Base-by-base conservation (phyloP, 2,888 invertebrate species). In the Amiota mariae region DNA sequence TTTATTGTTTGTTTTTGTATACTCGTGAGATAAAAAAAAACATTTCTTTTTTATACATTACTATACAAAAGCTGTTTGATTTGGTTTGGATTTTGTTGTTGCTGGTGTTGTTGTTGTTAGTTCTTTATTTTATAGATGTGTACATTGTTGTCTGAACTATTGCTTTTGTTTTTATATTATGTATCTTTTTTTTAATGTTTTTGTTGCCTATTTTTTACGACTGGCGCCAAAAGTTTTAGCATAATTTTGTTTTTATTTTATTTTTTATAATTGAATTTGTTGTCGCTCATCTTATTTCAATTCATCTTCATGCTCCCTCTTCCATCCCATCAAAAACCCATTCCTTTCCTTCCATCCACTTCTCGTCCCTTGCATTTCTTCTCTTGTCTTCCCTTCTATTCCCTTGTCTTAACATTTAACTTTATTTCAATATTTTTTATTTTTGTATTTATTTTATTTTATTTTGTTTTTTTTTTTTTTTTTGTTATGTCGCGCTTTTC, bases 171-270 rank as follows among this genome's bases (percentile, higher is more conserved):
- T 64, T 48, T 24, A 47, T 63, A 78, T 75, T 74, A 79, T 80
- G 68, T 57, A 67, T 68, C 74, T 76, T 59, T 74, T 76, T 57
- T 20, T 76, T 20, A 54, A 36, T 63, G 12, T 63, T 64, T 49
- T 70, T 51, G 13, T 71, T n/a, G 71, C 51, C 11, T 51, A 12
- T 71, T 63, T 63, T 68, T 68, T 71, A 70, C 63, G 75, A 78
- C 57, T 81, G 86, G 82, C 82, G 82, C 82, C 82, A 83, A 83
- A 83, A 81, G 86, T 80, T 83, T 83, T 83, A 86, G 85, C 82
- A 83, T 83, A 83, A 82, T 84, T 82, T 85, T 70, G 9, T 20
- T 18, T 59, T 18, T 3, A 24, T 20, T 59, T 20, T 18, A 10
- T 51, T 51, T n/a, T n/a, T 13, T 10, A 57, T 18, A 13, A 10